Percentiles rank a stretch among this genome's conserved stretches.
These are phyloP conservation scores for Monarcha castaneiventris DNA, from an alignment of 2,113 vertebrate species.

Conservation along the genomic window DNA sequence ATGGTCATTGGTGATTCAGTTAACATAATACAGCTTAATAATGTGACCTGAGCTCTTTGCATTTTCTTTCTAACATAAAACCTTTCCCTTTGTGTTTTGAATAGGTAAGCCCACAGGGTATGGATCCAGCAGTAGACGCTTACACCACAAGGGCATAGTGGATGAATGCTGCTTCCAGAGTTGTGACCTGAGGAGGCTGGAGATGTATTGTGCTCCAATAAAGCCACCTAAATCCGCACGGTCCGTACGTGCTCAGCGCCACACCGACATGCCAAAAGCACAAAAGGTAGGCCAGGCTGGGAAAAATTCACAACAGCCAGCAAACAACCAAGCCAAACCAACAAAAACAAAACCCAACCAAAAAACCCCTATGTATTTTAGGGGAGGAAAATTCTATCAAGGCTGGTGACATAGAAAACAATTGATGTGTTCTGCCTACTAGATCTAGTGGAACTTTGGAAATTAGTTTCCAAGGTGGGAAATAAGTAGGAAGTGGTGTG, in stretches of 20 bases:
- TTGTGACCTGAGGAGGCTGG: slow-evolving; percentile 92
- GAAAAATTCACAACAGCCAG: not conserved
- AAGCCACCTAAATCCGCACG: slow-evolving; percentile 89
- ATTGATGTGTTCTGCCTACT: not conserved
- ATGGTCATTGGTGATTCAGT: not conserved
- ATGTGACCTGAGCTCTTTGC: not conserved
- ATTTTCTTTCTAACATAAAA: not conserved
- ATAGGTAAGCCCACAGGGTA: slow-evolving; percentile 95
- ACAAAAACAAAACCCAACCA: not conserved
- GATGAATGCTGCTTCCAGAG: slow-evolving; percentile 99
- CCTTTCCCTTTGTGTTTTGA: slow-evolving; percentile 34
- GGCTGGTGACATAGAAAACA: not conserved
- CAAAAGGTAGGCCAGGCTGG: slow-evolving; percentile 79
- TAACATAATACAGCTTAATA: not conserved
- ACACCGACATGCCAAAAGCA: slow-evolving; percentile 91
- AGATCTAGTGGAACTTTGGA: not conserved
- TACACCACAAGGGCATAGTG: slow-evolving; percentile 92
- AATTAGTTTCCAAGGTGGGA: not conserved
- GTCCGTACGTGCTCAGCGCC: slow-evolving; percentile 91
- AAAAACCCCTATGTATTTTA: not conserved
- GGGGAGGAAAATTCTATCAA: not conserved
- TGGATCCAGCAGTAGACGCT: slow-evolving; percentile 86
- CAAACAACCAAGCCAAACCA: not conserved
- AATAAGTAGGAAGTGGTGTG: not conserved
- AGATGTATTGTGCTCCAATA: slow-evolving; percentile 97